Evolutionary conservation across 2,797 vertebrate genomes (phyloP).

Genomic region (Hephaestus fuliginosus): DNA sequence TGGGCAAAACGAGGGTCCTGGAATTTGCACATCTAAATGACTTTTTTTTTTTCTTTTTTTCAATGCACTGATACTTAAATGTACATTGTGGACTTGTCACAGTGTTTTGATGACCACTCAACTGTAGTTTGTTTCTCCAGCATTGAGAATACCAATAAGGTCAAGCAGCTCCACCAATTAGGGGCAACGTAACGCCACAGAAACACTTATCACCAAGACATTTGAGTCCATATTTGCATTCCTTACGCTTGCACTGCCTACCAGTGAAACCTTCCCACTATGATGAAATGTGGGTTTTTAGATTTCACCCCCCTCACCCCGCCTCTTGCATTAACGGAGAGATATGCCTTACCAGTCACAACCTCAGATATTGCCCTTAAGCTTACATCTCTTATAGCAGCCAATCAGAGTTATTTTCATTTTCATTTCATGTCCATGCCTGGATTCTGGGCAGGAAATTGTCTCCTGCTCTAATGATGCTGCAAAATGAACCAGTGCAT

Average conservation of each 20-base stretch:
- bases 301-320: constrained; percentile 5
- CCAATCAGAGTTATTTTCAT: constrained; percentile 61
- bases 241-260: neutral
- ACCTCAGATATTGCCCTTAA: constrained; percentile 48
- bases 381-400: constrained; percentile 54
- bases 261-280: constrained; percentile 22
- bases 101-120: neutral
- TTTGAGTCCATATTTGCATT: constrained; percentile 32
- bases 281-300: constrained; percentile 50
- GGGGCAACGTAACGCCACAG: neutral
- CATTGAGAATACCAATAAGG: neutral
- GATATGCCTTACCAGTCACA: constrained; percentile 48
- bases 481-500: constrained; percentile 51
- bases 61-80: neutral
- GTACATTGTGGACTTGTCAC: neutral
- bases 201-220: constrained; percentile 2
- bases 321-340: constrained; percentile 42
- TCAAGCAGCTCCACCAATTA: constrained; percentile 35
- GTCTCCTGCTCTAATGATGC: constrained; percentile 71
- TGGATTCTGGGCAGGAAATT: constrained; percentile 63
- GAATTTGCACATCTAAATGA: neutral
- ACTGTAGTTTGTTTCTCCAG: neutral
- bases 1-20: neutral
- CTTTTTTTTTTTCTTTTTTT: too few relatives aligned
- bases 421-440: constrained; percentile 56